Evolutionary conservation across 2,797 vertebrate genomes (phyloP).

Genomic region (Anabacerthia variegaticeps): DNA sequence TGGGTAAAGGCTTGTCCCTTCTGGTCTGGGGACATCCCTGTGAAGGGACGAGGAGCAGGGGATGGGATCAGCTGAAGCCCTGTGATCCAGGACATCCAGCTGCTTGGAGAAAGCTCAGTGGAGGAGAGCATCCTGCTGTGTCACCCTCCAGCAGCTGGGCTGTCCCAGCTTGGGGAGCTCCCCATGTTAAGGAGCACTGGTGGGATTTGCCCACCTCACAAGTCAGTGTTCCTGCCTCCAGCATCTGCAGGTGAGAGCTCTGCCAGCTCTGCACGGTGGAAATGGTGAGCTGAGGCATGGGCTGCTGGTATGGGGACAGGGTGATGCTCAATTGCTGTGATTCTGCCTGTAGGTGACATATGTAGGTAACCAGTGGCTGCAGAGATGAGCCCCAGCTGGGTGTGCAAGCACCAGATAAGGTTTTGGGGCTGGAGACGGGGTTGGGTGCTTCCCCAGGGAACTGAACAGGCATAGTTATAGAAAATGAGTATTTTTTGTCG

Average conservation of each 20-base stretch:
- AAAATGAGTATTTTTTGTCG: fast-evolving
- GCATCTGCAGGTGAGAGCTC: not conserved
- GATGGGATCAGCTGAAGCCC: not conserved
- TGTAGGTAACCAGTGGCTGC: not conserved
- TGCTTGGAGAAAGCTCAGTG: not conserved
- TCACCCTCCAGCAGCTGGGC: not conserved
- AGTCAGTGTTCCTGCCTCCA: fast-evolving
- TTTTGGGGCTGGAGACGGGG: not conserved
- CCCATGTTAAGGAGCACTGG: too few relatives aligned
- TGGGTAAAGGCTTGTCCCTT: not conserved
- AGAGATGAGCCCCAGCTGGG: not conserved
- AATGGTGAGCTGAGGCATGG: not conserved
- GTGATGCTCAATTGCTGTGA: not conserved
- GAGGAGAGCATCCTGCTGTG: not conserved
- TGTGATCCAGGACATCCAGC: fast-evolving
- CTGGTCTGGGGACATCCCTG: not conserved
- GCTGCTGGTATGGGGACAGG: not conserved
- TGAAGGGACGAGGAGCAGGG: not conserved
- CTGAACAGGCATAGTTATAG: fast-evolving
- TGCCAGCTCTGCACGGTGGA: fast-evolving
- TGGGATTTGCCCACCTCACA: not conserved
- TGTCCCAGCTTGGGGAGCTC: not conserved
- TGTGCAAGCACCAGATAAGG: not conserved
- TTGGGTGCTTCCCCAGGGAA: fast-evolving
- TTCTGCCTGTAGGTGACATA: not conserved